phyloP scores from a whole-genome alignment of 2,888 invertebrate species.

The Drosophila stalkeri region DNA sequence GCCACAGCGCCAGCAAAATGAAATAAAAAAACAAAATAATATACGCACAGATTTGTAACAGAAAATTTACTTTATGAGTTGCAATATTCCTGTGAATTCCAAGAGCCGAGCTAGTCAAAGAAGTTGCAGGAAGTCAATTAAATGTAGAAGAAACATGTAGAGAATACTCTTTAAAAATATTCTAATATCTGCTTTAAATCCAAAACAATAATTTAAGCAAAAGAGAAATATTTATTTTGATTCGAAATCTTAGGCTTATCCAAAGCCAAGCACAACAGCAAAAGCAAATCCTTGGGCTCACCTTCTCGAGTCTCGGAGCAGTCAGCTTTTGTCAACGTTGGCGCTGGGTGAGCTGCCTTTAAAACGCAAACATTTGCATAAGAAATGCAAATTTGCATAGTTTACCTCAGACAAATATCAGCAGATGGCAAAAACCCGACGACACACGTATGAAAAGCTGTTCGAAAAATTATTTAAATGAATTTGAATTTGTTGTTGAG shows the following conservation, averaged over 20 bases:
- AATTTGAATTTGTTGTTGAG: constrained; percentile 59
- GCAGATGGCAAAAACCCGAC: constrained; percentile 12
- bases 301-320: constrained; percentile 10
- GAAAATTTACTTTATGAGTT: constrained; percentile 51
- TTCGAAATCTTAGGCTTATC: constrained; percentile 4
- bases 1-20: constrained; percentile 8
- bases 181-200: neutral
- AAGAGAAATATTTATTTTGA: constrained; percentile 1
- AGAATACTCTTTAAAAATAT: neutral
- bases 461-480: constrained; percentile 57
- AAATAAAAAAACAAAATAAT: constrained; percentile 13
- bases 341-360: constrained; percentile 35
- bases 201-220: neutral
- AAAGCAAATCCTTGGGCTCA: constrained; percentile 7
- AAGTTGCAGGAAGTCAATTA: neutral
- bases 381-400: constrained; percentile 66
- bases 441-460: constrained; percentile 17
- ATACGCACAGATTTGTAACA: constrained; percentile 51
- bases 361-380: constrained; percentile 65
- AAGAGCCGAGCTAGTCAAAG: constrained; percentile 12
- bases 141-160: neutral
- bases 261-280: constrained; percentile 24
- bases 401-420: constrained; percentile 42
- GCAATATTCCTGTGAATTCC: constrained; percentile 18
- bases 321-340: constrained; percentile 27